Base-by-base conservation (phyloP, 1,140 invertebrate genomes). In the Bradysia coprophila region DNA sequence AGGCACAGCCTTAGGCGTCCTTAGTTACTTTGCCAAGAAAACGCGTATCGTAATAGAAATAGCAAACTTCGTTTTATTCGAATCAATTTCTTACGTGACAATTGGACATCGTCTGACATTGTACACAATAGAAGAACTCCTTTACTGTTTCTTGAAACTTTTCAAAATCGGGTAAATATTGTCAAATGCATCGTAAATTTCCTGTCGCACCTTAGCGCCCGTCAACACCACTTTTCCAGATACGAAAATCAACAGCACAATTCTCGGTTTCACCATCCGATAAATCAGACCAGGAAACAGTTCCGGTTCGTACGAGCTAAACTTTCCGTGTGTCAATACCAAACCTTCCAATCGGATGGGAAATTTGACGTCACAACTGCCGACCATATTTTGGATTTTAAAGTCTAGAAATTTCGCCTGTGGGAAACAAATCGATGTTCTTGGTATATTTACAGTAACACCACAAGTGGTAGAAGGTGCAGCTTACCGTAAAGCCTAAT, bases 321-420 rank as follows among this genome's bases (percentile, higher is more conserved):
- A 99, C 66, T 97, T 92, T 52, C 84, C 82, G 65, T 99, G 96
- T 11, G 89, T 95, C 16, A 98, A 68, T 38, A 96, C 91, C 38
- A 99, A 69, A 41, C 92, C 93, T 72, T 99, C 96, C 37, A 99
- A 66, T 55, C 93, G 76, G 49, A 99, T 98, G 4, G 94, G 93
- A 67, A 99, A 99, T 62, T 95, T 96, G 0, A 99, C 93, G 69
- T 99, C 95, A 69, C 93, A 98, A 55, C 90, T 97, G 10, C 93
- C 96, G 33, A 99, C 96, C 92, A 99, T 99, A 60, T 99, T 99
- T 68, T 99, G 95, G 49, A 99, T 95, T 73, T 98, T 99, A 59
- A 99, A 99, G 57, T 99, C 93, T 39, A 95, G 71, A 64, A 99
- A 99, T 65, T 98, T 98, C 5, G 94, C 94, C 77, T 94, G 67